These are phyloP conservation scores for Mesembrinibis cayennensis DNA, from an alignment of 2,113 vertebrate genomes.

Conservation along the genomic window DNA sequence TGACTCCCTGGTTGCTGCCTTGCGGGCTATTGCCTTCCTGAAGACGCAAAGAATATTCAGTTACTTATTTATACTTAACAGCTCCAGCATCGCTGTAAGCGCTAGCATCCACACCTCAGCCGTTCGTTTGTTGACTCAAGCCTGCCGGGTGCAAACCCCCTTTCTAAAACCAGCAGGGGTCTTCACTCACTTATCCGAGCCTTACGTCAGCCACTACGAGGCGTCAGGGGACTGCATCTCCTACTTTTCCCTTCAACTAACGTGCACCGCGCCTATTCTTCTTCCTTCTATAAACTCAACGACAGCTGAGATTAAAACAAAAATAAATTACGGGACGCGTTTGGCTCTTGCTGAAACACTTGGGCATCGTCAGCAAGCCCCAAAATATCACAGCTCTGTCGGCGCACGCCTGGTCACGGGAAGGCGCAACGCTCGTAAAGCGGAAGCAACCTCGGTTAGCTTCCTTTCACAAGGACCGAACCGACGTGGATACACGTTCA, in stretches of 20 bases:
- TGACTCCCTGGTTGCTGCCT: conserved; percentile 90
- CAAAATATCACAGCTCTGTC: neutral
- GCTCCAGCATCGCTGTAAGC: neutral
- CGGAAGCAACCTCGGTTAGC: neutral
- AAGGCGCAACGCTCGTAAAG: neutral
- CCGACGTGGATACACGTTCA: rapidly evolving
- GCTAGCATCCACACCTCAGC: neutral
- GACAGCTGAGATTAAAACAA: neutral
- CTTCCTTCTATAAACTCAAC: neutral
- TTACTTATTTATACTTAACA: neutral
- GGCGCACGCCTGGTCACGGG: rapidly evolving
- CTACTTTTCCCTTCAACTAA: neutral
- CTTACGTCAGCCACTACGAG: rapidly evolving
- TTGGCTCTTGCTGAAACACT: neutral
- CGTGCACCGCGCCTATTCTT: neutral
- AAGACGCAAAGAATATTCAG: conserved; percentile 29
- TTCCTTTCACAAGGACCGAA: neutral
- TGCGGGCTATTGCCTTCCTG: conserved; percentile 93
- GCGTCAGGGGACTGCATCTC: neutral
- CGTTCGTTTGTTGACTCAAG: neutral
- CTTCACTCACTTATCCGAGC: neutral
- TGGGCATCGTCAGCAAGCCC: rapidly evolving
- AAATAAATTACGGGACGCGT: neutral
- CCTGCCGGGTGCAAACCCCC: neutral
- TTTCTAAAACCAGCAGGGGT: neutral